Evolutionary conservation across 2,888 invertebrate genomes (phyloP).

Genomic region (Trachelus troglodyta): DNA sequence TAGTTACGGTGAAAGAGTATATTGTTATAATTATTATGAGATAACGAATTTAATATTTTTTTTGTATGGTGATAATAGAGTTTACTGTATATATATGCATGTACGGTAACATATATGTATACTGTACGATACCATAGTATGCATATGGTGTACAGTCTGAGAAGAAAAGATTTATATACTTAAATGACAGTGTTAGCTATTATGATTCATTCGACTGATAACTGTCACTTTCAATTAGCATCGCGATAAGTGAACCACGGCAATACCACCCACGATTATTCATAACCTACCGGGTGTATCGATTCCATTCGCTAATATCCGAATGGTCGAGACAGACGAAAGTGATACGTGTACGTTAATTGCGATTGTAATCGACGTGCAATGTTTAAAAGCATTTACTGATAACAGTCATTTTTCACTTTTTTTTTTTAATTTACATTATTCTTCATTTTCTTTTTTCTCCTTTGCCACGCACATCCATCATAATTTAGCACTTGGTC

Average conservation of each 20-base stretch:
- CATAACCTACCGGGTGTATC: background rate
- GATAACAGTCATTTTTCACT: background rate
- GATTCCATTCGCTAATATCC: background rate
- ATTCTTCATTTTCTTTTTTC: background rate
- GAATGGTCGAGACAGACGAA: background rate
- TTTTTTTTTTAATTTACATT: background rate
- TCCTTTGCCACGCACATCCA: background rate
- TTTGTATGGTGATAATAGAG: too few species aligned
- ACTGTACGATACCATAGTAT: background rate
- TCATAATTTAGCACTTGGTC: background rate
- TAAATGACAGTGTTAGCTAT: background rate
- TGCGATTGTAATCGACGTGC: background rate
- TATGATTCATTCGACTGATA: background rate
- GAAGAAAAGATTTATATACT: background rate
- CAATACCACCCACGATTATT: background rate
- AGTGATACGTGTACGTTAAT: background rate
- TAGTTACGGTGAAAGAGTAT: background rate
- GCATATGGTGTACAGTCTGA: background rate
- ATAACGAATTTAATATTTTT: background rate
- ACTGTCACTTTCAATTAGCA: background rate
- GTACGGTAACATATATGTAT: background rate
- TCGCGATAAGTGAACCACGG: background rate
- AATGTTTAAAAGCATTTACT: background rate
- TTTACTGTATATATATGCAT: background rate
- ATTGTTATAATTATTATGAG: background rate